These are phyloP conservation scores for Pseudoatta argentina DNA, from an alignment of 1,140 invertebrate genomes.

Conservation along the genomic window DNA sequence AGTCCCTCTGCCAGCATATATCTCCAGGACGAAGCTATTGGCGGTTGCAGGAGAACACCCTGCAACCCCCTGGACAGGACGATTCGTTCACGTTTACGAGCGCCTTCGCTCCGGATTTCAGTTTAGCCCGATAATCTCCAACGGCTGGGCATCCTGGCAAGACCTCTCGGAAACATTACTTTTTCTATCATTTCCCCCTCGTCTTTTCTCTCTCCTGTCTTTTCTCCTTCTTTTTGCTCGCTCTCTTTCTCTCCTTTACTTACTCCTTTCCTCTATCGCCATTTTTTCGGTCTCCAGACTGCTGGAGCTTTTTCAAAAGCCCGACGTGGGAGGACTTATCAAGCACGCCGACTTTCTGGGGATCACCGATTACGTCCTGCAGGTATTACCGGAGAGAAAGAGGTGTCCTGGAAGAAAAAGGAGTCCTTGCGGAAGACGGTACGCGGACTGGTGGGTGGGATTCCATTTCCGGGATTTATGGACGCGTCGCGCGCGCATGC, in stretches of 20 bases:
- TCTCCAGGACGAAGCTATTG: constrained; percentile 35
- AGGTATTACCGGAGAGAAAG: constrained; percentile 60
- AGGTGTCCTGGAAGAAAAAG: constrained; percentile 53
- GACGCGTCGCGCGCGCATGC: constrained; percentile 61
- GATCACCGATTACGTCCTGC: constrained; percentile 77
- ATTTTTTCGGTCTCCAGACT: constrained; percentile 39
- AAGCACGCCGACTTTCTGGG: constrained; percentile 60
- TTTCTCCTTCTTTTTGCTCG: background rate
- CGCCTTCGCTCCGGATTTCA: constrained; percentile 70
- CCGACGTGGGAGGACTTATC: constrained; percentile 71
- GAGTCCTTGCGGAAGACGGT: constrained; percentile 40
- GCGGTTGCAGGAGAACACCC: constrained; percentile 4
- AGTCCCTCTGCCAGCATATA: constrained; percentile 33
- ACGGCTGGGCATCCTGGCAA: constrained; percentile 64
- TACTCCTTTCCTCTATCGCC: constrained; percentile 14
- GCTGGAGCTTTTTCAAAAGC: constrained; percentile 66
- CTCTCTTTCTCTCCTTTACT: background rate
- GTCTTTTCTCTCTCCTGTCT: background rate
- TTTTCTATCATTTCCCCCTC: constrained; percentile 54
- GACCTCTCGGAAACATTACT: constrained; percentile 67
- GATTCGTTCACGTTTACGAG: constrained; percentile 60
- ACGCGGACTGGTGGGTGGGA: constrained; percentile 60
- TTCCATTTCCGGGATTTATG: constrained; percentile 80
- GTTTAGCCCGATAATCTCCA: constrained; percentile 75
- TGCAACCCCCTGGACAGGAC: constrained; percentile 36